Evolutionary conservation across 2,888 invertebrate genomes (phyloP).

Genomic region (Catonia carolina): DNA sequence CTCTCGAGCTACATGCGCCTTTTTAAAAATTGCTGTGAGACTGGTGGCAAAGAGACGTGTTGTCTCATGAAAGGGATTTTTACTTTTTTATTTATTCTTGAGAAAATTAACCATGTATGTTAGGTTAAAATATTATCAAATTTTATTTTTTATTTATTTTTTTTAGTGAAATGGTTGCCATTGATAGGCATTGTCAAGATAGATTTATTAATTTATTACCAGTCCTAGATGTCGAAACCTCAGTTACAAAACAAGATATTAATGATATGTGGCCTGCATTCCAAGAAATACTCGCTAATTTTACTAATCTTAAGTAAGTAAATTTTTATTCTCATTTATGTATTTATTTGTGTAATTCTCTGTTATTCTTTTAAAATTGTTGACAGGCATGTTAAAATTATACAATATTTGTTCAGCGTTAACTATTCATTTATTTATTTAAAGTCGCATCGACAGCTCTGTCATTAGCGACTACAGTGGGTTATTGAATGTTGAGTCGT

Average conservation of each 20-base stretch:
- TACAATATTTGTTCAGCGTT: not conserved
- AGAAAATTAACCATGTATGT: too few species aligned
- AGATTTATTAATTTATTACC: slow-evolving; percentile 49
- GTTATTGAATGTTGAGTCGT: too few species aligned
- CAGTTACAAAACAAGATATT: slow-evolving; percentile 46
- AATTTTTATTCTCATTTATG: not conserved
- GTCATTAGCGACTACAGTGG: too few species aligned
- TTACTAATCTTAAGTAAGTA: slow-evolving; percentile 46
- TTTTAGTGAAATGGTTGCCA: slow-evolving; percentile 48
- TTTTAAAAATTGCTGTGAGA: too few species aligned
- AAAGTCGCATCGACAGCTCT: too few species aligned
- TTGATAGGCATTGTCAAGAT: slow-evolving; percentile 51
- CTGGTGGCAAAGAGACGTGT: too few species aligned
- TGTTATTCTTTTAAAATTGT: not conserved
- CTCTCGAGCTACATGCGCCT: too few species aligned
- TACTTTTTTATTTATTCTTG: too few species aligned
- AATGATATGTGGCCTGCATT: slow-evolving; percentile 48
- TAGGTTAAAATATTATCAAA: too few species aligned
- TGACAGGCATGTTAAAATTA: not conserved
- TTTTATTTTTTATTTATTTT: too few species aligned
- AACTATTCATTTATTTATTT: too few species aligned
- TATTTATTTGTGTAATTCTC: not conserved
- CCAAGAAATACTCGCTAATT: slow-evolving; percentile 49
- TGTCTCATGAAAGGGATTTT: too few species aligned
- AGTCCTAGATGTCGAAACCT: slow-evolving; percentile 49